Percentiles rank a stretch among this genome's conserved stretches.
phyloP scores from a whole-genome alignment of 1,140 invertebrate species.

The Linepithema humile region DNA sequence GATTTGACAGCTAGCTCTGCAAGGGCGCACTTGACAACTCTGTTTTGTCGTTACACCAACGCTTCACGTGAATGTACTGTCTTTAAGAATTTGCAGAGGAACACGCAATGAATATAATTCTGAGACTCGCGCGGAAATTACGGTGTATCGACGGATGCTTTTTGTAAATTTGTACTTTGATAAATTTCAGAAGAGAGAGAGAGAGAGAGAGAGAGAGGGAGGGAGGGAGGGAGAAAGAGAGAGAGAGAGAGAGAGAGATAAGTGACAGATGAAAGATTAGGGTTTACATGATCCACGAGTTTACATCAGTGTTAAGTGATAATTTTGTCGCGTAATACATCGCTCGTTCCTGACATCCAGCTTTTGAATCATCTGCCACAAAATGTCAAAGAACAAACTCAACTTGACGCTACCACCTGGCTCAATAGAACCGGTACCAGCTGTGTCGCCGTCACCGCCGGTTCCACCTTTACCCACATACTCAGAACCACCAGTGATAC shows the following conservation, averaged over 20 bases:
- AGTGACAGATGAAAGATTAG: neutral
- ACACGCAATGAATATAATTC: constrained; percentile 30
- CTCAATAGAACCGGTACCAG: constrained; percentile 91
- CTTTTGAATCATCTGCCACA: constrained; percentile 29
- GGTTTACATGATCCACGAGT: neutral
- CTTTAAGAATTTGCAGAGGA: neutral
- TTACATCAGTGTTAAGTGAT: neutral
- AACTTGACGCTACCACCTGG: constrained; percentile 95
- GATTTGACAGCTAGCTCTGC: neutral
- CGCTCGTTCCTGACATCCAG: constrained; percentile 18
- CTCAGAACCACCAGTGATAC: constrained; percentile 86
- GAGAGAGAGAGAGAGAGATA: no score
- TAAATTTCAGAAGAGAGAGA: neutral
- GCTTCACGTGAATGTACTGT: neutral
- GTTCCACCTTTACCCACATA: constrained; percentile 88
- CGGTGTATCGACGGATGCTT: neutral
- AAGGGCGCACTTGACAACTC: constrained; percentile 26
- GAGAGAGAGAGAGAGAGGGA: no score
- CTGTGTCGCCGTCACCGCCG: constrained; percentile 88
- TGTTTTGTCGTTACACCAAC: neutral
- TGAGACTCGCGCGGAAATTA: neutral
- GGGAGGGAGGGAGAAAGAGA: no score
- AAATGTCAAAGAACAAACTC: constrained; percentile 97
- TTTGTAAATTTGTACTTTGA: neutral
- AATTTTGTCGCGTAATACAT: constrained; percentile 1